phyloP scores from a whole-genome alignment of 2,888 invertebrate species.

The Dascillus cervinus region DNA sequence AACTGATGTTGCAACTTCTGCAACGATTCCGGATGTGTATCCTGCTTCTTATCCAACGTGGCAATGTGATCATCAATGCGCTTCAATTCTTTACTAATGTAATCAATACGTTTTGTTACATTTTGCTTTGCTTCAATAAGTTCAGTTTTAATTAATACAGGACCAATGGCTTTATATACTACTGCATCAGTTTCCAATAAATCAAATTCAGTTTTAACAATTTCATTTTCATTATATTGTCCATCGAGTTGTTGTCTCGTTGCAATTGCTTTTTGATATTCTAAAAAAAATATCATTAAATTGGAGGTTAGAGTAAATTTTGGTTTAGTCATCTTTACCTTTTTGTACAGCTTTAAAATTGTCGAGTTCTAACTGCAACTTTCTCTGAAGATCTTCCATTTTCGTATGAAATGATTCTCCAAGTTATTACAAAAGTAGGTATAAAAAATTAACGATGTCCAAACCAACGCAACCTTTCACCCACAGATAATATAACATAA shows the following conservation, averaged over 20 bases:
- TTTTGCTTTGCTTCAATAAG: constrained; percentile 86
- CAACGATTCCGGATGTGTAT: constrained; percentile 54
- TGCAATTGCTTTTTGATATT: constrained; percentile 73
- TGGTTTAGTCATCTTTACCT: constrained; percentile 44
- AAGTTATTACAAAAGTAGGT: no score
- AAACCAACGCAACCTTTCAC: no score
- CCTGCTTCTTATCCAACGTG: constrained; percentile 71
- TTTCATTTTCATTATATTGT: constrained; percentile 87
- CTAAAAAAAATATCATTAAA: no score
- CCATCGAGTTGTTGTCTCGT: constrained; percentile 82
- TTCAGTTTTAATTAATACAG: constrained; percentile 91
- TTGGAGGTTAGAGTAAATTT: neutral
- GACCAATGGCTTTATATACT: constrained; percentile 93
- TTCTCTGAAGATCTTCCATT: constrained; percentile 68
- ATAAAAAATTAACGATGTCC: no score
- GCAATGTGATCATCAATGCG: constrained; percentile 66
- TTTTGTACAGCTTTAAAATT: constrained; percentile 73
- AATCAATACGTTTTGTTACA: constrained; percentile 91
- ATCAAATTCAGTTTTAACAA: constrained; percentile 86
- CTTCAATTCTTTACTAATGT: constrained; percentile 67
- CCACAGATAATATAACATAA: no score
- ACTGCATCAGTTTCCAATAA: constrained; percentile 70
- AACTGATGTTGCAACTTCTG: constrained; percentile 60
- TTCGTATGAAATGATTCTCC: no score
- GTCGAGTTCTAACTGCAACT: constrained; percentile 73